Percentiles rank a stretch among this genome's conserved stretches.
Conservation (phyloP, 2,888 invertebrate species). For the Machimus atricapillus region DNA sequence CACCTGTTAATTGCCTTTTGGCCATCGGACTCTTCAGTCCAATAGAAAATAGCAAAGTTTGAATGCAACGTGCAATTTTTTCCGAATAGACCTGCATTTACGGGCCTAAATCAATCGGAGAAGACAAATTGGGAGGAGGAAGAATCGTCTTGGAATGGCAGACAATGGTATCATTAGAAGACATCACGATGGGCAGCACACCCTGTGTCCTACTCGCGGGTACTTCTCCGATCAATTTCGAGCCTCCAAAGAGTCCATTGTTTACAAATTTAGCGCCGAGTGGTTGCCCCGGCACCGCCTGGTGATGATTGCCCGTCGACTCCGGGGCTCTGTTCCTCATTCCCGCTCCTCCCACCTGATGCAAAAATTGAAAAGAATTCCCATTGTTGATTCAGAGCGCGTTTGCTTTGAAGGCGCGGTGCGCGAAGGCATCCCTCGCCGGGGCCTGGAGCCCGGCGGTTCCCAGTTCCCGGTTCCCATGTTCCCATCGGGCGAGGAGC, state of each 20-base stretch:
- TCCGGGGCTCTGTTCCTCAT: background rate
- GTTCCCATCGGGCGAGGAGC: background rate
- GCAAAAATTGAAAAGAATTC: constrained; percentile 11
- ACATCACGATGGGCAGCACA: constrained; percentile 37
- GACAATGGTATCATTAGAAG: constrained; percentile 45
- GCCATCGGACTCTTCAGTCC: background rate
- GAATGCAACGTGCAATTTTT: background rate
- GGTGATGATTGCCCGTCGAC: constrained; percentile 29
- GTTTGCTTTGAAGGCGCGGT: constrained; percentile 25
- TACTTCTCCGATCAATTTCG: background rate
- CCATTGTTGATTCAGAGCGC: constrained; percentile 33
- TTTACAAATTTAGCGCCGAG: constrained; percentile 32
- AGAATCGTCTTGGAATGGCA: constrained; percentile 21
- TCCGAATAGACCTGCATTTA: background rate
- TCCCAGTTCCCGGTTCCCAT: too few species aligned
- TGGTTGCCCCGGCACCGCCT: constrained; percentile 9
- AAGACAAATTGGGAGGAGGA: constrained; percentile 24
- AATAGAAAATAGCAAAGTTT: background rate
- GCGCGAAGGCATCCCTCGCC: constrained; percentile 5
- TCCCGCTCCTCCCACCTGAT: constrained; percentile 21
- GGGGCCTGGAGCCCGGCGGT: background rate
- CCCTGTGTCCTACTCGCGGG: constrained; percentile 25
- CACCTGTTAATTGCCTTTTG: background rate
- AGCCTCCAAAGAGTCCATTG: background rate
- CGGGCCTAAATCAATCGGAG: background rate